Percentiles rank a stretch among this genome's conserved stretches.
These are phyloP conservation scores for Cataglyphis rosenhaueri DNA, from an alignment of 2,888 invertebrate genomes.

Conservation along the genomic window DNA sequence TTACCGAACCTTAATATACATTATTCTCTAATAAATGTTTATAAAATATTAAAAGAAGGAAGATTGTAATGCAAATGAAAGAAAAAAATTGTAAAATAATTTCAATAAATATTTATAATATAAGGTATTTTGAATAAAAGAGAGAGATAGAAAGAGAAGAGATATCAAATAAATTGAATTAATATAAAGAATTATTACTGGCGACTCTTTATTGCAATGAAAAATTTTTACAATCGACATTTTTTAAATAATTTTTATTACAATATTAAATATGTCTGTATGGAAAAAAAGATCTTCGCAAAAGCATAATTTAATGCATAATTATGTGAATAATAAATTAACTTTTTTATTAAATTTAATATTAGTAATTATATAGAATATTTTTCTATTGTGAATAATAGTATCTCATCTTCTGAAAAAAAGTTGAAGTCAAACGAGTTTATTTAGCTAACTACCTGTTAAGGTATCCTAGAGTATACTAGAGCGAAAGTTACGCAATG, in stretches of 20 bases:
- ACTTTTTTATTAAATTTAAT: background rate
- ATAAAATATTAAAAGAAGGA: background rate
- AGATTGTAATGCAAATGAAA: background rate
- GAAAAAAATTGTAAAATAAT: background rate
- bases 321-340: constrained; percentile 13
- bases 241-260: constrained; percentile 2
- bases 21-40: background rate
- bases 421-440: constrained; percentile 19
- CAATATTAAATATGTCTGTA: background rate
- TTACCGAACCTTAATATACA: background rate
- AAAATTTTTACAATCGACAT: background rate
- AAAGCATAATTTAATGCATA: background rate
- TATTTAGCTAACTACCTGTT: constrained; percentile 28
- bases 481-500: constrained; percentile 14
- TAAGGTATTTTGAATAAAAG: no score
- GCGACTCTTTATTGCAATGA: background rate
- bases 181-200: background rate
- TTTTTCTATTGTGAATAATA: background rate
- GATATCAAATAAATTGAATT: background rate
- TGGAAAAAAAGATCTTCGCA: background rate
- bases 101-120: background rate
- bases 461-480: constrained; percentile 13
- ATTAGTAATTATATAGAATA: background rate
- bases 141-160: background rate
- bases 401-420: background rate